Base-by-base conservation (phyloP, 2,113 vertebrate genomes). In the Sturnira hondurensis region DNA sequence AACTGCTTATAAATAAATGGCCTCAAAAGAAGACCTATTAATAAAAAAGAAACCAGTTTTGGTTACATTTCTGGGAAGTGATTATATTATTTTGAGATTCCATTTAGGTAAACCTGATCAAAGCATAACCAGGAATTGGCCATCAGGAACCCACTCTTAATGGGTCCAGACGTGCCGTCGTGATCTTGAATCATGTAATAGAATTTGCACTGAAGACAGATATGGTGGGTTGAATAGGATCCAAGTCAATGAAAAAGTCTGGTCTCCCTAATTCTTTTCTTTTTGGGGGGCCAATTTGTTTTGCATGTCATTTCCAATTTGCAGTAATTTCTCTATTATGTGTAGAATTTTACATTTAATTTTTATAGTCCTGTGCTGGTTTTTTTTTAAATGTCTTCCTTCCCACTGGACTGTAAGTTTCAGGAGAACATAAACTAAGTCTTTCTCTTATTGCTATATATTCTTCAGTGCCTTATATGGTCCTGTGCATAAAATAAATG, bases 11-110 rank as follows among this genome's bases (percentile, higher is more conserved):
- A 90, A 80, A 86, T 74, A 93, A 80, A 71, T 82, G 43, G 24
- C 65, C 68, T 89, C 61, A 96, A 97, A 89, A 61, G 63, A 96
- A 92, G 71, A 71, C 0, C 1, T 54, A 6, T 0, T 7, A 24
- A 2, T 94, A 56, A 89, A 71, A 86, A 63, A 56, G 52, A 58
- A 88, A 78, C 2, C 17, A 65, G 43, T 89, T 94, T 86, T 61
- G 43, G 24, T 95, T 95, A 84, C 4, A 2, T 95, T 96, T 95
- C 89, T 98, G 93, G 67, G 90, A 98, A 71, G 38, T 84, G 83
- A 67, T 84, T 94, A 65, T 91, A 78, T 94, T 78, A 31, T 92
- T 91, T 47, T 95, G 61, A 78, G 61, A n/a, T 63, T 96, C 50
- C 86, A 74, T 96, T 9, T 1, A 43, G 13, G 54, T 83, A 93